Conservation (phyloP, 2,113 vertebrate species). For the Noctilio leporinus region DNA sequence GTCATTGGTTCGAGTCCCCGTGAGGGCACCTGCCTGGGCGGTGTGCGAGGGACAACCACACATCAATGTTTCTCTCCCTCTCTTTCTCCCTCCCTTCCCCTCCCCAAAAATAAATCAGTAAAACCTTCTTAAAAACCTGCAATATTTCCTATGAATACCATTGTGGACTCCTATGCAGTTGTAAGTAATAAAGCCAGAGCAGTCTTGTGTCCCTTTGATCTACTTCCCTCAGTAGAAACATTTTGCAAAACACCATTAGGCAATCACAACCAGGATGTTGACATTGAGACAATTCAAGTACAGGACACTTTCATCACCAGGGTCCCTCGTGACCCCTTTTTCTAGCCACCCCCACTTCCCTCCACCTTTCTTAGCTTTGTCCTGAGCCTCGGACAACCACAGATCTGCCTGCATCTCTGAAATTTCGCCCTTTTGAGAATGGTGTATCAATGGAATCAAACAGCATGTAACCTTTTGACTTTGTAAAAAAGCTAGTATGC, state of each 20-base stretch:
- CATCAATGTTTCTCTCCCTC: no score
- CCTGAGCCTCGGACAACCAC: accelerated
- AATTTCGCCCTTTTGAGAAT: not conserved
- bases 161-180: no score
- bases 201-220: accelerated
- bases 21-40: no score
- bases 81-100: no score
- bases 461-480: not conserved
- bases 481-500: not conserved
- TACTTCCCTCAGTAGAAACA: not conserved
- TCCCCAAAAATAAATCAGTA: no score
- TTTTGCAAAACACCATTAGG: accelerated
- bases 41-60: no score
- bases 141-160: no score
- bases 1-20: no score
- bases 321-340: no score
- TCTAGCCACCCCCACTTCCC: accelerated
- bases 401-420: accelerated
- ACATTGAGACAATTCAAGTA: accelerated
- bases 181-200: not conserved
- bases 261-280: not conserved
- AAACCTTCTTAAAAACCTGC: no score
- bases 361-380: not conserved
- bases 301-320: not conserved
- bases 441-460: not conserved